A percentile compares a stretch with the other conserved stretches of the same genome.
Evolutionary conservation across 2,797 vertebrate species (phyloP).

Genomic region (Pachyuromys duprasi): DNA sequence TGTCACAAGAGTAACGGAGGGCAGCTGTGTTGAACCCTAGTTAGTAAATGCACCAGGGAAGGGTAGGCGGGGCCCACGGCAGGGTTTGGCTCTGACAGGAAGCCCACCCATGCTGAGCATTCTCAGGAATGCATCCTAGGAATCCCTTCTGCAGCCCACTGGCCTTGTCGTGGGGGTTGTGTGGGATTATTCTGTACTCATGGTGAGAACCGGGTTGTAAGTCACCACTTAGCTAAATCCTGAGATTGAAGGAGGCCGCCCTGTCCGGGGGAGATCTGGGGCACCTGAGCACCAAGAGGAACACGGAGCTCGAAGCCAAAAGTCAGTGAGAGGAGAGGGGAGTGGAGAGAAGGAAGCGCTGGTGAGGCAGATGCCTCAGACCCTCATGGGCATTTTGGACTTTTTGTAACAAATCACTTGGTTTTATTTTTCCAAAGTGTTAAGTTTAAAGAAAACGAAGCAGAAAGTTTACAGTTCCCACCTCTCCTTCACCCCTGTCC

Average conservation of each 20-base stretch:
- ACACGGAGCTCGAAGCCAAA: neutral
- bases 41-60: neutral
- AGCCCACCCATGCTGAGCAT: rapidly evolving
- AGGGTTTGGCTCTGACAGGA: neutral
- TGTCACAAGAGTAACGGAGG: rapidly evolving
- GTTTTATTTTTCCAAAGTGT: neutral
- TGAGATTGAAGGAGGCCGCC: neutral
- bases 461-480: neutral
- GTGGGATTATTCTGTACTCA: neutral
- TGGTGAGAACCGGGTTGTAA: neutral
- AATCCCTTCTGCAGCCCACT: neutral
- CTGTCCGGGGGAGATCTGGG: no score
- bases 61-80: neutral
- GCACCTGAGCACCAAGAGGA: neutral
- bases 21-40: neutral
- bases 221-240: neutral
- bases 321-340: rapidly evolving
- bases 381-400: neutral
- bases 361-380: neutral
- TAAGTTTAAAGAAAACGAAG: neutral
- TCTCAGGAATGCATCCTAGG: neutral
- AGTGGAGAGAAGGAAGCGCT: neutral
- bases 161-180: neutral
- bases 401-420: neutral
- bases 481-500: rapidly evolving